Evolutionary conservation across 2,113 vertebrate species (phyloP).

Genomic region (Cyprinodon brontotheroides): DNA sequence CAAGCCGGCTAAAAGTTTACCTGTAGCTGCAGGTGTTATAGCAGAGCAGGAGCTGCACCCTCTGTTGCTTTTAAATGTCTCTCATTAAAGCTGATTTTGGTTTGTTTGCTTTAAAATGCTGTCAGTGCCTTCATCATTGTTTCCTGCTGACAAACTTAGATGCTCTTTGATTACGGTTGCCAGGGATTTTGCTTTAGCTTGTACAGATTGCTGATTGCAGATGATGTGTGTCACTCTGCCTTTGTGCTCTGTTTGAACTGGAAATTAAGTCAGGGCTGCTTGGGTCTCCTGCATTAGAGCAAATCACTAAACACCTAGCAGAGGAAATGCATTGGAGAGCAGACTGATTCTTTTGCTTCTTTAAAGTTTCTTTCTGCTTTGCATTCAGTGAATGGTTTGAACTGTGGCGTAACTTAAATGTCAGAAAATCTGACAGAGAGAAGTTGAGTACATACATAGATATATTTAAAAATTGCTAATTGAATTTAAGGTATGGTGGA

Average conservation of each 20-base stretch:
- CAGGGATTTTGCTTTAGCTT: constrained; percentile 22
- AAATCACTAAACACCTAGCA: constrained; percentile 37
- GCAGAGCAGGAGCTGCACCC: not conserved
- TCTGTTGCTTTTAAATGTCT: constrained; percentile 13
- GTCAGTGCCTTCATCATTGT: constrained; percentile 45
- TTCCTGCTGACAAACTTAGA: constrained; percentile 21
- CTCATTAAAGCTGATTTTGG: constrained; percentile 22
- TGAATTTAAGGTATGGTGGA: no score
- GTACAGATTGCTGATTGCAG: constrained; percentile 32
- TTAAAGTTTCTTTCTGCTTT: constrained; percentile 20
- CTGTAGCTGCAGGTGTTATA: not conserved
- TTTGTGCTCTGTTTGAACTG: constrained; percentile 6
- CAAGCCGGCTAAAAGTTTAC: constrained; percentile 9
- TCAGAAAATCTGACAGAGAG: no score
- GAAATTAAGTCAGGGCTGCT: constrained; percentile 1
- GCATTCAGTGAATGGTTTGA: constrained; percentile 8
- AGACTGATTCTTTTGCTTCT: constrained; percentile 47
- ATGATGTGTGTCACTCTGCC: not conserved
- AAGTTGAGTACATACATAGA: no score
- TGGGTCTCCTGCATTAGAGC: constrained; percentile 34
- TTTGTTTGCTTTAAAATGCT: constrained; percentile 38
- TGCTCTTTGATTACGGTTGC: constrained; percentile 34
- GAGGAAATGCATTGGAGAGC: constrained; percentile 21
- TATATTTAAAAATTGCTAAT: not conserved
- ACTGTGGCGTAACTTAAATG: not conserved